Base-by-base conservation (phyloP, 1,140 invertebrate species). In the Drosophila murphyi region DNA sequence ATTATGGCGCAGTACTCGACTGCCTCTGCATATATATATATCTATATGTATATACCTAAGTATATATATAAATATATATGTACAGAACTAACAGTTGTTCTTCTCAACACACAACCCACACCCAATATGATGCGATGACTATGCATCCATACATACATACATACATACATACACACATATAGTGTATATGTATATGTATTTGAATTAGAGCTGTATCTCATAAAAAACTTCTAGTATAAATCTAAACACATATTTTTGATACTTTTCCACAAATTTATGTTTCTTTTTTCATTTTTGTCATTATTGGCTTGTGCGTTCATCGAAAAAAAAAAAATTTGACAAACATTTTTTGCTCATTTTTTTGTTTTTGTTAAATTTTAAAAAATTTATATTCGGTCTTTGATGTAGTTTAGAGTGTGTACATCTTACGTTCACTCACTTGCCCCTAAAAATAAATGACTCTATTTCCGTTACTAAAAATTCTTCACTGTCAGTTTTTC, bases 1-100 rank as follows among this genome's bases (percentile, higher is more conserved):
- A 88, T 89, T 89, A 88, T 74, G 83, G 83, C 83, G 83, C 79
- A 88, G 83, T 88, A 61, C 47, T 51, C 51, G 51, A 43, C 57
- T 68, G 5, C 5, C n/a, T 60, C 43, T 48, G 50, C 29, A 57
- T n/a, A 32, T 45, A 54, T 35, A 69, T 34, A 70, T 10, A 45
- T 41, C 57, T 55, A 71, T 70, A 72, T 52, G 52, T 60, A 80
- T 28, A 3, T 34, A 34, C 39, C 4, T 47, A 28, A 7, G 34
- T 39, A 29, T 57, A 37, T 56, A 39, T 52, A 31, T 39, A 71
- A 34, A 54, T 43, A 45, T 56, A 39, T 35, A 48, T 54, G 10
- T 45, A 47, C 43, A 43, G 45, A 63, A 80, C 67, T 76, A 85
- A 63, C 64, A 82, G 75, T 82, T 82, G 80, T 68, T 75, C 71